These are phyloP conservation scores for Cyprinodon brontotheroides DNA, from an alignment of 2,113 vertebrate genomes.

Conservation along the genomic window DNA sequence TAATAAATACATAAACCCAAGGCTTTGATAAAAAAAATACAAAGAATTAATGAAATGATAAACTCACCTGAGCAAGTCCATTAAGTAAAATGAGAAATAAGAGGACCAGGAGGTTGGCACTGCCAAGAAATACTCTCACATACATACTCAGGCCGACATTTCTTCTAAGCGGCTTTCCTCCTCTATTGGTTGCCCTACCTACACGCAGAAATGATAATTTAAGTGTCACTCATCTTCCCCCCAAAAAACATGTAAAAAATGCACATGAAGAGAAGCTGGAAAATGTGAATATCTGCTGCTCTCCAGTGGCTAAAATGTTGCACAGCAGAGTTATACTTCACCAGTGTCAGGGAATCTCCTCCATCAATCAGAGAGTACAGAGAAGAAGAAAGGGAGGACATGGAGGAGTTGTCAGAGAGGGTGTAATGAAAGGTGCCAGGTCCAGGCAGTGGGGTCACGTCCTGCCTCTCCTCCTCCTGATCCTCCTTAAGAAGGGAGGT, in stretches of 20 bases:
- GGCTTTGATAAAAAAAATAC: background rate
- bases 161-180: conserved; percentile 88
- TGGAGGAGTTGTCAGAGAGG: conserved; percentile 87
- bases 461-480: conserved; percentile 57
- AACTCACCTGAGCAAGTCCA: conserved; percentile 84
- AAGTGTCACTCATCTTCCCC: conserved; percentile 28
- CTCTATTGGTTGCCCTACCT: conserved; percentile 74
- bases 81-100: conserved; percentile 83
- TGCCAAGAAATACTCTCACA: conserved; percentile 87
- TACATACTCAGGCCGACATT: conserved; percentile 85
- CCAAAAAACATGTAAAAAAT: conserved; percentile 3
- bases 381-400: conserved; percentile 87
- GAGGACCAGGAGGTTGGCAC: conserved; percentile 82
- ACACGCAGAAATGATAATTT: conserved; percentile 41
- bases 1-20: background rate
- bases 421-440: conserved; percentile 64
- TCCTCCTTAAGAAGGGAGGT: conserved; percentile 88
- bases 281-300: conserved; percentile 51
- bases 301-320: conserved; percentile 52
- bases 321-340: conserved; percentile 30
- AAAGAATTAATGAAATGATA: background rate
- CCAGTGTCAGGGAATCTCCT: conserved; percentile 75
- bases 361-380: conserved; percentile 84
- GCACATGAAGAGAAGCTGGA: background rate
- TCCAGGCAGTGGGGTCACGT: conserved; percentile 10